phyloP scores from a whole-genome alignment of 2,113 vertebrate genomes.

The Alexandromys fortis region DNA sequence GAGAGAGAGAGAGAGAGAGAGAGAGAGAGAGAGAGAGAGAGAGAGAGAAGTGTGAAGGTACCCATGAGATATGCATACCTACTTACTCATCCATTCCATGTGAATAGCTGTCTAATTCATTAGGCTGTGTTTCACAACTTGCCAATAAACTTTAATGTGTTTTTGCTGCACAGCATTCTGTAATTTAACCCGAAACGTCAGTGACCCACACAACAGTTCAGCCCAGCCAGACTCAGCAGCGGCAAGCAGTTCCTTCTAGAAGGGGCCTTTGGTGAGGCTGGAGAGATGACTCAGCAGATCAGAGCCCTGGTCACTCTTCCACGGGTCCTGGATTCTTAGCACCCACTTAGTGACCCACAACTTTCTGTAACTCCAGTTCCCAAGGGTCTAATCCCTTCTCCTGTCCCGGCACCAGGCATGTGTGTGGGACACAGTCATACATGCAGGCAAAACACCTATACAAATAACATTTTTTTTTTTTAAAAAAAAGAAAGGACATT shows the following conservation, averaged over 20 bases:
- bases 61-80: neutral
- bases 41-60: neutral
- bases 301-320: neutral
- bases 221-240: neutral
- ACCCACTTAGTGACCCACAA: neutral
- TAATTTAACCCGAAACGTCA: neutral
- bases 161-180: neutral
- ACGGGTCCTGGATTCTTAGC: neutral
- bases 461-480: neutral
- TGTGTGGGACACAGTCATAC: too few species aligned
- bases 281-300: neutral
- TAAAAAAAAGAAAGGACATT: slow-evolving; percentile 49
- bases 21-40: neutral
- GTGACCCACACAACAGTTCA: slow-evolving; percentile 22
- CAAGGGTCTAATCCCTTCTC: neutral
- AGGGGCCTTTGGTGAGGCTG: slow-evolving; percentile 47
- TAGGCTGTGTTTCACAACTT: slow-evolving; percentile 23
- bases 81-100: neutral
- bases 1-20: neutral
- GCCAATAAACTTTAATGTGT: slow-evolving; percentile 10
- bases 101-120: neutral
- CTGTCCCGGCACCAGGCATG: neutral
- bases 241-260: neutral
- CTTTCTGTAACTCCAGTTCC: neutral
- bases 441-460: neutral